Percentiles rank a stretch among this genome's conserved stretches.
Evolutionary conservation across 2,888 invertebrate species (phyloP).

Genomic region (Sminthurides aquaticus): DNA sequence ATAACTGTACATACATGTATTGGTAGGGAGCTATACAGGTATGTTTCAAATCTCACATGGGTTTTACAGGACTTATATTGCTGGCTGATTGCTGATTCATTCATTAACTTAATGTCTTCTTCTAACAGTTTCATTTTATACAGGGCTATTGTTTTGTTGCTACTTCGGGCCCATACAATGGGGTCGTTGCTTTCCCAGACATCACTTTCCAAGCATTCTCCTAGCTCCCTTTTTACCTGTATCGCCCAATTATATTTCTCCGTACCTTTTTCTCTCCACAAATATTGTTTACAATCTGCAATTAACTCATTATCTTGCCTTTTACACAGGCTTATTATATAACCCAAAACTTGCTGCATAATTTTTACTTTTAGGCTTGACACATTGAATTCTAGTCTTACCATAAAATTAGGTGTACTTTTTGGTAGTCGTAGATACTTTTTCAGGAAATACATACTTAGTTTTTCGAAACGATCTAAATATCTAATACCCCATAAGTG

Average conservation of each 20-base stretch:
- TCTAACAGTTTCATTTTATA: neutral
- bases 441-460: no score
- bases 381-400: no score
- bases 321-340: no score
- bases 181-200: neutral
- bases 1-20: neutral
- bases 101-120: neutral
- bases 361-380: no score
- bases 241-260: neutral
- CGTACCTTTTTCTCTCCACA: no score
- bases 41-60: neutral
- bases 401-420: no score
- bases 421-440: no score
- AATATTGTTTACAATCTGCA: no score
- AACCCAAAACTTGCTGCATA: no score
- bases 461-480: no score
- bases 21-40: neutral
- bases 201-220: neutral
- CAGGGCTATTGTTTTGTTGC: neutral
- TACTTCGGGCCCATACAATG: neutral
- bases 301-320: no score
- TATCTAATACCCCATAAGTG: no score
- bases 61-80: neutral
- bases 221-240: neutral
- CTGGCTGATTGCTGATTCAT: neutral